These are phyloP conservation scores for Aproaerema taeniolella DNA, from an alignment of 2,888 invertebrate genomes.

Conservation along the genomic window DNA sequence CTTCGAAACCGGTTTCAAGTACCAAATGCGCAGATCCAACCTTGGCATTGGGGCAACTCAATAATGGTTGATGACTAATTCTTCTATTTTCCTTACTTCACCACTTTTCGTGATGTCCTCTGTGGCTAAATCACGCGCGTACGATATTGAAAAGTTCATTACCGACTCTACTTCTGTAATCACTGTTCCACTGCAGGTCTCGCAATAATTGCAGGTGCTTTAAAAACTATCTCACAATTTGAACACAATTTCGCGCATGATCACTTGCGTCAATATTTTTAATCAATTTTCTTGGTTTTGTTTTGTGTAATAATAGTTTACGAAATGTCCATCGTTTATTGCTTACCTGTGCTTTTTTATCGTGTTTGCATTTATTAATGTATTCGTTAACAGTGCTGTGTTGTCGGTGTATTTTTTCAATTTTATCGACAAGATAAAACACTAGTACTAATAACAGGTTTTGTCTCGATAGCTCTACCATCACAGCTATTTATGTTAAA, in stretches of 20 bases:
- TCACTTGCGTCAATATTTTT: conserved; percentile 21
- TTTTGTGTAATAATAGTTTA: conserved; percentile 11
- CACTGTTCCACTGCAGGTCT: too few species aligned
- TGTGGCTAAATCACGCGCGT: conserved; percentile 1
- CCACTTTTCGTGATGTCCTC: conserved; percentile 20
- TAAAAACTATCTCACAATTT: conserved; percentile 19
- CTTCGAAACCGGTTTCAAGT: conserved; percentile 47
- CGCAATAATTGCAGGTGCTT: conserved; percentile 19
- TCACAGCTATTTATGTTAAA: too few species aligned
- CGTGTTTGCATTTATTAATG: too few species aligned
- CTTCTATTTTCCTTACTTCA: conserved; percentile 23
- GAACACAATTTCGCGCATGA: conserved; percentile 21
- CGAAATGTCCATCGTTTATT: conserved; percentile 9
- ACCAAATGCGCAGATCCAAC: conserved; percentile 43
- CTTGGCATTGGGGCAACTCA: conserved; percentile 66
- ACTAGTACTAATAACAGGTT: too few species aligned
- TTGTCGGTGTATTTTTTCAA: too few species aligned
- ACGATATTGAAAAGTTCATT: conserved; percentile 3
- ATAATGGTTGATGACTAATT: conserved; percentile 60
- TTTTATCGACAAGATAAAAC: too few species aligned
- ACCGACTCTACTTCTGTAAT: too few species aligned
- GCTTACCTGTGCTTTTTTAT: too few species aligned
- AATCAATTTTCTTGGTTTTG: conserved; percentile 5
- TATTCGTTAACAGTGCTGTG: too few species aligned
- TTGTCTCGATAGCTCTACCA: too few species aligned